phyloP scores from a whole-genome alignment of 2,888 invertebrate species.

The Platerodrilus igneus region DNA sequence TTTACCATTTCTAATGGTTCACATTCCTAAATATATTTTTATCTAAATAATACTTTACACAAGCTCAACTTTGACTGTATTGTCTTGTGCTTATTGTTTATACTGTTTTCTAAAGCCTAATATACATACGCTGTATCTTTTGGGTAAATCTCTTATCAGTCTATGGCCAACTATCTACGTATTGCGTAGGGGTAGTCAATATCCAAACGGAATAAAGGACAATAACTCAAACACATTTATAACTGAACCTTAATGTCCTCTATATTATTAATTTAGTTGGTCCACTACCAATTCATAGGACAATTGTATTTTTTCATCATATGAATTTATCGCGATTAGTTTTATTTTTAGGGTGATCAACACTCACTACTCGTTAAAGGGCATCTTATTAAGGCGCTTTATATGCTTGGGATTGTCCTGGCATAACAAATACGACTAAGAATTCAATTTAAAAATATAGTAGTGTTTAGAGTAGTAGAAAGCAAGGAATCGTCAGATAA shows the following conservation, averaged over 20 bases:
- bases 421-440: not conserved
- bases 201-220: slow-evolving; percentile 43
- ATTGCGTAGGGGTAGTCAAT: slow-evolving; percentile 45
- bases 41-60: no score
- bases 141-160: slow-evolving; percentile 29
- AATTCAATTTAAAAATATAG: not conserved
- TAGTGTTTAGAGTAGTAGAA: not conserved
- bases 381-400: no score
- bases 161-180: slow-evolving; percentile 36
- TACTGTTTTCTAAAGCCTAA: no score
- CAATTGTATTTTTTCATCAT: slow-evolving; percentile 42
- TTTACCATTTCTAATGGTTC: no score
- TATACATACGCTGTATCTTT: no score
- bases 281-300: slow-evolving; percentile 37
- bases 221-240: slow-evolving; percentile 34
- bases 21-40: no score
- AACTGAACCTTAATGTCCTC: no score
- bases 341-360: slow-evolving; percentile 31
- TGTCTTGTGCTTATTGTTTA: no score
- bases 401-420: no score
- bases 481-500: not conserved
- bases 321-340: slow-evolving; percentile 39
- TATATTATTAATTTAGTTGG: slow-evolving; percentile 28
- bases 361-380: no score
- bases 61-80: no score